Evolutionary conservation across 2,113 vertebrate genomes (phyloP).

Genomic region (Ophiodon elongatus): DNA sequence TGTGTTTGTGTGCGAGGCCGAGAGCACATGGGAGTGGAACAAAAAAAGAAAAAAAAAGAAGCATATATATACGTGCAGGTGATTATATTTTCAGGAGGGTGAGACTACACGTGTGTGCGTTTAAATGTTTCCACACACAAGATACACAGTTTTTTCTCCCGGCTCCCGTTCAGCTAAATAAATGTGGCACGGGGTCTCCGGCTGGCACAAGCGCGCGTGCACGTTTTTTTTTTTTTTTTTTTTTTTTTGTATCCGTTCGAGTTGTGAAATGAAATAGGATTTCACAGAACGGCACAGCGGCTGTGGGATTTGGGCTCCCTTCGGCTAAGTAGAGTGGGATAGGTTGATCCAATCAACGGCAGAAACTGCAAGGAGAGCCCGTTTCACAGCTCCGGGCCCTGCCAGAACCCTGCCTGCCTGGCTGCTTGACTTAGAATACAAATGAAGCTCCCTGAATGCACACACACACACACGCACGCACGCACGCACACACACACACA

Average conservation of each 20-base stretch:
- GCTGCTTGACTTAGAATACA: conserved; percentile 82
- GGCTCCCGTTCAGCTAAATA: conserved; percentile 61
- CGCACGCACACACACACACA: conserved; percentile 73
- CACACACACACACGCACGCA: conserved; percentile 73
- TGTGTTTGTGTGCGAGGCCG: conserved; percentile 51
- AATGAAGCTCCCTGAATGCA: conserved; percentile 81
- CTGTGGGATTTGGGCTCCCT: conserved; percentile 81
- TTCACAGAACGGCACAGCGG: conserved; percentile 79
- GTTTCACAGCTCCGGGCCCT: conserved; percentile 79
- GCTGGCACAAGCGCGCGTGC: conserved; percentile 67
- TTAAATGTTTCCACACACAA: conserved; percentile 62
- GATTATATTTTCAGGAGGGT: conserved; percentile 69
- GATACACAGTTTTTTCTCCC: conserved; percentile 60
- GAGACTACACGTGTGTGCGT: conserved; percentile 42
- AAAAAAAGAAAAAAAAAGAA: conserved; percentile 6
- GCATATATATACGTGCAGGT: conserved; percentile 51
- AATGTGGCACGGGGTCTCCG: conserved; percentile 70
- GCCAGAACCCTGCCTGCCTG: conserved; percentile 80
- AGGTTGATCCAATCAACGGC: conserved; percentile 82
- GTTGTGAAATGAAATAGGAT: conserved; percentile 85
- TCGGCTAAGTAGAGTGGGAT: conserved; percentile 81
- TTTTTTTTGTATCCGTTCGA: conserved; percentile 75
- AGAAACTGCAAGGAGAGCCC: conserved; percentile 80
- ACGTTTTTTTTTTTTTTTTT: conserved; percentile 52
- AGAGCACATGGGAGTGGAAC: conserved; percentile 11